Base-by-base conservation (phyloP, 2,888 invertebrate species). In the Temnothorax ravouxi region DNA sequence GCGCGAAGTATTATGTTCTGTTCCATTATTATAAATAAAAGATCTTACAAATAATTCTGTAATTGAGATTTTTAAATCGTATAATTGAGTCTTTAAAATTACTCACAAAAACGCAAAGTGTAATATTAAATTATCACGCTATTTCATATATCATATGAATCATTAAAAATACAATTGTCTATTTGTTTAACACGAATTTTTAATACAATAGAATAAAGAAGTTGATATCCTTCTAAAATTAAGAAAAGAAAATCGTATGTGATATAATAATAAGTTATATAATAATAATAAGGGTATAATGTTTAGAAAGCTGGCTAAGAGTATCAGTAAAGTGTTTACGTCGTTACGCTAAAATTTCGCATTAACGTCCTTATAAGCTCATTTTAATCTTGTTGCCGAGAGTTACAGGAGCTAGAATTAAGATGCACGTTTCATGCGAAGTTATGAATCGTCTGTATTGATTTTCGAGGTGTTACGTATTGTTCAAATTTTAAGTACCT, bases 401-500 rank as follows among this genome's bases (percentile, higher is more conserved):
- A 80, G 47, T 59, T 18, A 47, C 18, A 52, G 34, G 21, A 69
- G 44, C 59, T 38, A 50, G 18, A 47, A 80, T 47, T 71, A 80
- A 54, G 66, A 66, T 44, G 59, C 59, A 59, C 69, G 47, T 44
- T 61, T 59, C 59, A 21, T 61, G 79, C 79, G 50, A 56, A 80
- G 71, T 80, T 71, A 80, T 71, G 79, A 80, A 61, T 80, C 79
- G 38, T 59, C 71, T 38, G 71, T 71, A 79, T 79, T 59, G 79
- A 80, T 80, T 80, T 80, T 61, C 47, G 38, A 80, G 71, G 79
- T 34, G 25, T 77, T 77, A 67, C 29, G 67, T 71, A 80, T 80
- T 80, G 79, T 71, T 71, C 34, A 71, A 80, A 80, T 80, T 80
- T 80, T 71, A 80, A 80, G 59, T 69, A 79, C 47, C 25, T 79